These are phyloP conservation scores for Pseudococcus viburni DNA, from an alignment of 2,888 invertebrate genomes.

Conservation along the genomic window DNA sequence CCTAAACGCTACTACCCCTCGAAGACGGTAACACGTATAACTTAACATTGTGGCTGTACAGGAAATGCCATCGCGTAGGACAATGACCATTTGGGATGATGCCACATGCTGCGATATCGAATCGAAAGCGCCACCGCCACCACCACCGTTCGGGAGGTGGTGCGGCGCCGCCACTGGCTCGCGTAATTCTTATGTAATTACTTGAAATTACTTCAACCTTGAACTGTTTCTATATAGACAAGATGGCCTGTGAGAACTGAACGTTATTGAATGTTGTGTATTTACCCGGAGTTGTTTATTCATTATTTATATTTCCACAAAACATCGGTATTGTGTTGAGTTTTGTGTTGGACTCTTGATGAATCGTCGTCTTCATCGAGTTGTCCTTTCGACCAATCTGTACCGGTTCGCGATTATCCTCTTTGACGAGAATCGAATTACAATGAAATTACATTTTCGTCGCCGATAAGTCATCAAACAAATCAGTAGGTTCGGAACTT, in stretches of 20 bases:
- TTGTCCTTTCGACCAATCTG: background rate
- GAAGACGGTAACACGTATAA: background rate
- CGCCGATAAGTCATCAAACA: background rate
- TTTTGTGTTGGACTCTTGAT: background rate
- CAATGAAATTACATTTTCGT: background rate
- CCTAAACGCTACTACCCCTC: background rate
- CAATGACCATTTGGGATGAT: slow-evolving; percentile 32
- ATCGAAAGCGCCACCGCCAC: background rate
- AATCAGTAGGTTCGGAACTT: background rate
- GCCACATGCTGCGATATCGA: slow-evolving; percentile 30
- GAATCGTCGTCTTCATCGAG: background rate
- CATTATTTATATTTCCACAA: background rate
- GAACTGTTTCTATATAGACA: slow-evolving; percentile 31
- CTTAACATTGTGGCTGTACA: background rate
- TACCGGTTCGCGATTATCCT: background rate
- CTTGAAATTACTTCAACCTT: slow-evolving; percentile 44
- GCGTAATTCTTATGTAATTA: slow-evolving; percentile 46
- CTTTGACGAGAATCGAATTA: background rate
- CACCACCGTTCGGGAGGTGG: background rate
- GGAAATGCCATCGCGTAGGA: slow-evolving; percentile 14
- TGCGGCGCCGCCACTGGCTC: background rate
- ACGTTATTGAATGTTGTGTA: slow-evolving; percentile 32
- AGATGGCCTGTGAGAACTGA: slow-evolving; percentile 17
- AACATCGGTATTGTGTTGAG: background rate
- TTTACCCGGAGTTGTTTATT: slow-evolving; percentile 5